A percentile compares a stretch with the other conserved stretches of the same genome.
These are phyloP conservation scores for Dendrocincla fuliginosa DNA, from an alignment of 2,797 vertebrate species.

Conservation along the genomic window DNA sequence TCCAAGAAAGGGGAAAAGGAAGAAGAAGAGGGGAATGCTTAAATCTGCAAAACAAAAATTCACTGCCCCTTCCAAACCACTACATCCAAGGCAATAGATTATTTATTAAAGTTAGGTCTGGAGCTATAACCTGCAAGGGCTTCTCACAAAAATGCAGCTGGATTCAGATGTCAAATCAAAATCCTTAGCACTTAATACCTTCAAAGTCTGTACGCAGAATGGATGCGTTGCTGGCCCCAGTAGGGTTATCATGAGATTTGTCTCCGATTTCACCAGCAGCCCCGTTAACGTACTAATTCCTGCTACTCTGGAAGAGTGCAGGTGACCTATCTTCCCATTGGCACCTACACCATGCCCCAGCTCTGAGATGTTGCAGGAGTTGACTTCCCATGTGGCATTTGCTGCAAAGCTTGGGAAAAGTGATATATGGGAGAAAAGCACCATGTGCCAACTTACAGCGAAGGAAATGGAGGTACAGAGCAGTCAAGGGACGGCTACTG, in stretches of 20 bases:
- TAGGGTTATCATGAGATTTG: conserved; percentile 5
- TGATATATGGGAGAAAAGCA: not conserved
- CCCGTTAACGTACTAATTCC: not conserved
- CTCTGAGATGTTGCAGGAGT: not conserved
- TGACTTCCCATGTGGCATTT: not conserved
- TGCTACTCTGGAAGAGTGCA: not conserved
- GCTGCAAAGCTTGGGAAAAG: not conserved
- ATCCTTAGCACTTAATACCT: conserved; percentile 55
- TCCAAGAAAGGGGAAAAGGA: conserved; percentile 20
- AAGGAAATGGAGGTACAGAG: not conserved
- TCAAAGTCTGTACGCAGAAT: conserved; percentile 36
- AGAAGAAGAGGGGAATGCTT: not conserved
- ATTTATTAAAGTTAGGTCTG: conserved; percentile 12
- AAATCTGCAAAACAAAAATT: conserved; percentile 35
- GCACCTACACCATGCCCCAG: not conserved
- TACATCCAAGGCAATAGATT: conserved; percentile 3
- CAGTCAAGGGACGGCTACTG: not conserved
- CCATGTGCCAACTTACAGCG: not conserved
- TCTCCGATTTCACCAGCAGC: conserved; percentile 1
- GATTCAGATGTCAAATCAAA: conserved; percentile 61
- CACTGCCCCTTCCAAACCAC: not conserved
- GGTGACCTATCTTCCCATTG: not conserved
- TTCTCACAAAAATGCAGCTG: conserved; percentile 53
- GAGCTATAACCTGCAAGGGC: conserved; percentile 30
- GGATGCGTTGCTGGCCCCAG: not conserved